phyloP scores from a whole-genome alignment of 2,113 vertebrate genomes.

The Thamnophis sirtalis region DNA sequence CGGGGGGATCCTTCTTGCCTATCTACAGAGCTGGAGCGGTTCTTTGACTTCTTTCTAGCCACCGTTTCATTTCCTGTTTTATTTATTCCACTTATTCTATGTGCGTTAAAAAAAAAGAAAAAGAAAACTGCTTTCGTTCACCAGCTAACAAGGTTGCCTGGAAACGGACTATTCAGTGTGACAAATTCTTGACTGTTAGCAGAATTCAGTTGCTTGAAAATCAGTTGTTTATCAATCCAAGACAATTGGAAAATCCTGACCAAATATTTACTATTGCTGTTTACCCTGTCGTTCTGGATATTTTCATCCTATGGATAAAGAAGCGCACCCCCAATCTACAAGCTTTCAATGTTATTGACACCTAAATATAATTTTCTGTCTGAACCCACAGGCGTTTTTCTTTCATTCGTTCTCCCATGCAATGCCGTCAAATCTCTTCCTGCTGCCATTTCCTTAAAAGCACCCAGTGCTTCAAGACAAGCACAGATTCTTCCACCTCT shows the following conservation, averaged over 20 bases:
- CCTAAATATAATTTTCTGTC: not conserved
- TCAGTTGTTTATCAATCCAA: not conserved
- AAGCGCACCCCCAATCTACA: not conserved
- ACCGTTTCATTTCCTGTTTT: not conserved
- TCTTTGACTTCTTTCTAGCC: not conserved
- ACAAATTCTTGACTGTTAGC: not conserved
- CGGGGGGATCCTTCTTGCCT: too few species aligned
- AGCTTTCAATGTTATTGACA: not conserved
- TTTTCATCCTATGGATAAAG: not conserved
- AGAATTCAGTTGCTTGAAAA: not conserved
- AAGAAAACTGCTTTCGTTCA: slow-evolving; percentile 31
- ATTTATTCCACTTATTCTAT: slow-evolving; percentile 32
- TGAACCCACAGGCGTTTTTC: not conserved
- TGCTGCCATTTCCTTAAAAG: not conserved
- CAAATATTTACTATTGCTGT: too few species aligned
- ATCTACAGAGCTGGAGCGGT: not conserved
- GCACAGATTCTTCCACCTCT: not conserved
- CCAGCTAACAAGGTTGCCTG: slow-evolving; percentile 50
- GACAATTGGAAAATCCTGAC: not conserved
- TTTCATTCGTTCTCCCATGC: not conserved
- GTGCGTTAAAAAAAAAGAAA: slow-evolving; percentile 17
- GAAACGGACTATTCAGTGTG: slow-evolving; percentile 60
- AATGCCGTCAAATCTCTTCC: not conserved
- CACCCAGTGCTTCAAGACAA: not conserved
- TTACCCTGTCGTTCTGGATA: not conserved